Percentiles rank a stretch among this genome's conserved stretches.
phyloP scores from a whole-genome alignment of 1,140 invertebrate species.

The Battus philenor region DNA sequence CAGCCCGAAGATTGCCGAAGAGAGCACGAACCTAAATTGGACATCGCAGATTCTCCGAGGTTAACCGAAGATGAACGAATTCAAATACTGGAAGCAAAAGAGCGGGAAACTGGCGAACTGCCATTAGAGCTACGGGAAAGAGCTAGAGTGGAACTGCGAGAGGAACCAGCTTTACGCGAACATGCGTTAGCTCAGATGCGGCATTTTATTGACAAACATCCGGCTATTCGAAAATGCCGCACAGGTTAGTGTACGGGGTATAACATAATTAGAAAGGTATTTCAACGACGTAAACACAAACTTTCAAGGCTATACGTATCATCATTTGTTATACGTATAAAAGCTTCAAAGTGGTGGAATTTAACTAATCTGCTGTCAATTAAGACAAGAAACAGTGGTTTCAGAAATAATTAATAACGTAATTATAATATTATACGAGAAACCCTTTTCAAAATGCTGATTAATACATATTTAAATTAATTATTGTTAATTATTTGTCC shows the following conservation, averaged over 20 bases:
- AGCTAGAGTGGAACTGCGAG: constrained; percentile 83
- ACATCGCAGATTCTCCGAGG: constrained; percentile 37
- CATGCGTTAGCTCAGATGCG: constrained; percentile 83
- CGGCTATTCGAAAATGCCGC: constrained; percentile 83
- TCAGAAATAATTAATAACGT: too few relatives aligned
- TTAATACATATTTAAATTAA: too few relatives aligned
- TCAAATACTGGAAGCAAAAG: constrained; percentile 46
- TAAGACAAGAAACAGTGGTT: too few relatives aligned
- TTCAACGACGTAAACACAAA: too few relatives aligned
- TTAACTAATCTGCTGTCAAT: too few relatives aligned
- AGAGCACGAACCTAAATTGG: constrained; percentile 48
- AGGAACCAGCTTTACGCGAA: constrained; percentile 82
- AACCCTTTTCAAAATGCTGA: too few relatives aligned
- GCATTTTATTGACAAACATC: constrained; percentile 87
- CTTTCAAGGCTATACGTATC: too few relatives aligned
- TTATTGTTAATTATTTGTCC: too few relatives aligned
- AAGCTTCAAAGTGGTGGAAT: too few relatives aligned
- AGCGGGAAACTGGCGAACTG: constrained; percentile 55
- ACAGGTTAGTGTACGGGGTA: constrained; percentile 81
- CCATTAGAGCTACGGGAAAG: constrained; percentile 68
- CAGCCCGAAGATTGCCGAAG: constrained; percentile 56
- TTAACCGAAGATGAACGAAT: constrained; percentile 57
- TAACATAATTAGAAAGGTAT: too few relatives aligned
- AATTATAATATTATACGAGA: too few relatives aligned
- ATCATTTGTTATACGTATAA: too few relatives aligned